Percentiles rank a stretch among this genome's conserved stretches.
phyloP scores from a whole-genome alignment of 2,113 vertebrate genomes.

The Regulus satrapa region DNA sequence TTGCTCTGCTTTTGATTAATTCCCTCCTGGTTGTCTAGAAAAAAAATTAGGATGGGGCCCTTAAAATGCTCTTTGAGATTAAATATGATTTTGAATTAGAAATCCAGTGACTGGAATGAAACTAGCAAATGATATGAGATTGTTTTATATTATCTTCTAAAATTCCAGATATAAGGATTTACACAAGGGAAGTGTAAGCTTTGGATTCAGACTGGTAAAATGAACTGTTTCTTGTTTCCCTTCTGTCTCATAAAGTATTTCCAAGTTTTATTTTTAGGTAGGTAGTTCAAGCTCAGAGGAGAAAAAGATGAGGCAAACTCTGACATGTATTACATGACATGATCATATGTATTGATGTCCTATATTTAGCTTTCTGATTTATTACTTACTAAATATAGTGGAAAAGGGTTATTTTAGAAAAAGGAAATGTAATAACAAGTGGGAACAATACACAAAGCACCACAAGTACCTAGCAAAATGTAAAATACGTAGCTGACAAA shows the following conservation, averaged over 20 bases:
- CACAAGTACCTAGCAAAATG: background rate
- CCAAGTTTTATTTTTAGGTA: background rate
- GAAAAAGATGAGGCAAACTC: background rate
- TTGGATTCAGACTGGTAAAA: background rate
- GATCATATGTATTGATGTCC: background rate
- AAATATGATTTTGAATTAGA: background rate
- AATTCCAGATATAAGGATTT: background rate
- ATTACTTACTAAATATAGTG: background rate
- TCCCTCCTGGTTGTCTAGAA: background rate
- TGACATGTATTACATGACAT: background rate
- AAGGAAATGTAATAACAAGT: background rate
- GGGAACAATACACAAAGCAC: background rate
- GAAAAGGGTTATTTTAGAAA: background rate
- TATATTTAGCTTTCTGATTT: slow-evolving; percentile 3
- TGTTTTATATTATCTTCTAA: background rate
- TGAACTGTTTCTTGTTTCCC: background rate
- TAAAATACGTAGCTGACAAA: background rate
- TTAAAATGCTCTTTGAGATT: background rate
- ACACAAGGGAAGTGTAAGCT: background rate
- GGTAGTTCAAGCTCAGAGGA: background rate
- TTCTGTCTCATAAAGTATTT: background rate
- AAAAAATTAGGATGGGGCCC: background rate
- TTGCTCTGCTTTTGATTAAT: background rate
- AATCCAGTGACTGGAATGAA: background rate
- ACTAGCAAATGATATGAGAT: background rate